Base-by-base conservation (phyloP, 2,113 vertebrate species). In the Heptranchias perlo region DNA sequence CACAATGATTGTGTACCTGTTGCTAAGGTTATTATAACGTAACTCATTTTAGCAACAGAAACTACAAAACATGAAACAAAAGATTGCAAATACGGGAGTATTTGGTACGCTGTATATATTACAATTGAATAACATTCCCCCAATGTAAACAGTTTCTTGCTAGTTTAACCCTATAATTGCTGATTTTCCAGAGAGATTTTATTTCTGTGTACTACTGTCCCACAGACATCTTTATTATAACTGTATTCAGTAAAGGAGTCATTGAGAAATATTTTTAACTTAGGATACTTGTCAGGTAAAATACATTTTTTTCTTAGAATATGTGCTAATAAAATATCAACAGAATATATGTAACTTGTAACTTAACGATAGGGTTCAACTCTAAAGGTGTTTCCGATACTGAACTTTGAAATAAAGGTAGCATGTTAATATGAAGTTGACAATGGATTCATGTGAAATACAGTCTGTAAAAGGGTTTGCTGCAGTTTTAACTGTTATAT, bases 271-370 rank as follows among this genome's bases (percentile, higher is more conserved):
- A 93, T 93, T 93, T 93, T 93, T 64, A 93, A 95, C 94, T 64
- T 94, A 95, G 64, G 44, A 95, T 95, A 95, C 65, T 69, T 73
- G 94, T 95, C 65, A 95, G 65, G 94, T 95, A 95, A 95, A 93
- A 95, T 35, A 69, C 39, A 49, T 31, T 69, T 93, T 47, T 94
- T 95, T 69, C 94, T 95, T 69, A 95, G 94, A 95, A 69, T 69
- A 49, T 69, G 94, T 95, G 94, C 44, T 31, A 49, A 69, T 69
- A 31, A 95, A 69, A 69, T 95, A 69, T 95, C 25, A 25, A 67
- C 64, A 14, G 94, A 69, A 52, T 95, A 95, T 49, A 95, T 44
- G 64, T 94, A 65, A 94, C 62, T 69, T 95, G 65, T 69, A 95
- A 95, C 25, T 52, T 23, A 69, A 95, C 25, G 23, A 44, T 65